Evolutionary conservation across 35 echinoderm and acorn worm genomes (phyloP), one percentile per base, ranked within the genome.

Genomic region (Apostichopus californicus): DNA sequence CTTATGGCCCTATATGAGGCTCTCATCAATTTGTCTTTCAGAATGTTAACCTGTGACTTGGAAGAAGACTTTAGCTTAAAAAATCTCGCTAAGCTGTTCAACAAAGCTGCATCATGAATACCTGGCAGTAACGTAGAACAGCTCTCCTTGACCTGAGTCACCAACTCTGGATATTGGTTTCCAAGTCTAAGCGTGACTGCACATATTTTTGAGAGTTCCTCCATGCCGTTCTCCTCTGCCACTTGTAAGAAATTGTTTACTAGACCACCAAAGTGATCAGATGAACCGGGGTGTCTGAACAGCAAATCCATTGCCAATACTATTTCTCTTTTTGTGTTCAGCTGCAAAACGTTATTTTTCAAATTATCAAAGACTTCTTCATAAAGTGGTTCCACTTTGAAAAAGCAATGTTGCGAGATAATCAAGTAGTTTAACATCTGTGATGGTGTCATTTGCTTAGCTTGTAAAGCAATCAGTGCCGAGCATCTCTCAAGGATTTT

Each of bases 201-300:
- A 52, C 86, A 89, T n/a, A 89, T 89, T 73, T 73, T 89, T 14
- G 86, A 89, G n/a, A 60, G 46, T 17, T 89, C 64, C 25, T 60
- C 63, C 12, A 64, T 72, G 11, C 64, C 57, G 64, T 63, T 57
- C 8, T 28, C 63, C 21, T 89, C 86, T 8, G 72, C 6, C 13
- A 89, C 12, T 68, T 15, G 25, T 4, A 89, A 7, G 55, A 89
- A 72, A 15, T 55, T 89, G 5, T 72, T 2, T 34, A 89, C 17
- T 15, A 89, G 3, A 73, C 28, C 34, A 23, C 64, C 23, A 28
- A n/a, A 72, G 9, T 55, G 8, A 18, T 53, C 80, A 15, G 18
- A 15, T 34, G 34, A 18, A 5, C 8, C 23, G 2, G 58, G 26
- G 6, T 53, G 57, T 34, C 63, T 61, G 52, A 61, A 66, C 86